Percentiles rank a stretch among this genome's conserved stretches.
phyloP scores from a whole-genome alignment of 2,113 vertebrate genomes.

The Helogale parvula region DNA sequence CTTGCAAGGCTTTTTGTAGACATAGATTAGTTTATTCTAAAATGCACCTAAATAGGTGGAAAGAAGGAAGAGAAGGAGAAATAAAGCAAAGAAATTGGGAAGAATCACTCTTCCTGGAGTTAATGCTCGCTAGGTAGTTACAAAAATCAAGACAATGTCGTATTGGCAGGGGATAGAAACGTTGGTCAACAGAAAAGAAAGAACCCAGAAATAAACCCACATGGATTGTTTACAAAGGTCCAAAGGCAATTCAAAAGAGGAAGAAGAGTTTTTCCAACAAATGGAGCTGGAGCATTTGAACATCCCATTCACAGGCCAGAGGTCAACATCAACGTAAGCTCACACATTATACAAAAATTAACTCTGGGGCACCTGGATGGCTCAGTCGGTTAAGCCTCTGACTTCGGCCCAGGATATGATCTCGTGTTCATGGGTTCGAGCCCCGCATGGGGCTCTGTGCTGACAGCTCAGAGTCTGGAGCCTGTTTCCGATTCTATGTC shows the following conservation, averaged over 20 bases:
- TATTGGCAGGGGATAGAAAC: neutral
- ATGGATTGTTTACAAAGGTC: neutral
- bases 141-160: neutral
- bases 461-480: too few species aligned
- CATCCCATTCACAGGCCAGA: neutral
- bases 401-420: too few species aligned
- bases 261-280: neutral
- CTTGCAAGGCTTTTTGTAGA: neutral
- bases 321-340: neutral
- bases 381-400: too few species aligned
- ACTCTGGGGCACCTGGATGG: too few species aligned
- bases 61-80: neutral
- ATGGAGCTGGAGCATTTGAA: neutral
- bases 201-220: neutral
- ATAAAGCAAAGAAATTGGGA: neutral
- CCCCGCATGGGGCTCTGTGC: too few species aligned
- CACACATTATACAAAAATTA: neutral
- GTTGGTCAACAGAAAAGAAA: neutral
- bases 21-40: neutral
- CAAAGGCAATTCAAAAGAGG: neutral
- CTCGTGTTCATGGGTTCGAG: too few species aligned
- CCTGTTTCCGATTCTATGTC: too few species aligned
- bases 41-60: neutral
- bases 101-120: neutral
- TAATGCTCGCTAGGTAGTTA: neutral